Base-by-base conservation (phyloP, 2,113 vertebrate genomes). In the Onychostruthus taczanowskii region DNA sequence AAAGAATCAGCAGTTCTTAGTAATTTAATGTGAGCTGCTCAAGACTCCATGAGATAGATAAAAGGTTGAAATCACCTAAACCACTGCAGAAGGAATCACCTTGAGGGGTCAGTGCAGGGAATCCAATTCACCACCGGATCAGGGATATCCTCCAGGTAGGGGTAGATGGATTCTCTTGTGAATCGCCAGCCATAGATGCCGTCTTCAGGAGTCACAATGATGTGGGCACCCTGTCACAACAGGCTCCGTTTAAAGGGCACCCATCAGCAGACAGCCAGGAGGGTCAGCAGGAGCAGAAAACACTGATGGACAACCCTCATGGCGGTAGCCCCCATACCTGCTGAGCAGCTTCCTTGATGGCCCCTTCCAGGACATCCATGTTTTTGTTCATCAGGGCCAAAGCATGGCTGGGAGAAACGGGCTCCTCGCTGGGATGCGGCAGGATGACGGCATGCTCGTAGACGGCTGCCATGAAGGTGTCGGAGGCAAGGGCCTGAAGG, bases 171-270 rank as follows among this genome's bases (percentile, higher is more conserved):
- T 79, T 98, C 89, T 52, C 97, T 97, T 3, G 92, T 98, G 93
- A 98, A 98, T 33, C 0, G 5, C 95, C 97, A 98, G 47, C 97
- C 97, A 28, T 98, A 98, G 84, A 98, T 94, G n/a, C 95, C 97
- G 1, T 98, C 97, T 95, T 98, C 98, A 61, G 98, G 98, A 46
- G 98, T 98, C 92, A 98, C 97, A 95, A 97, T 97, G 68, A 98
- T 97, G 47, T 63, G 96, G 22, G 97, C 95, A 1, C 97, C 97
- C 97, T 98, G 91, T n/a, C 55, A 95, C 83, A 92, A 97, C 20
- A 77, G 64, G 35, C 19, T 39, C 59, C 18, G 1, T 86, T 93
- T 66, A 39, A 52, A 72, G 39, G 52, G 22, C 58, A 35, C 33
- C 16, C n/a, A 52, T 5, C 44, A 37, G 5, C n/a, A 63, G 22